phyloP scores from a whole-genome alignment of 2,797 vertebrate genomes.

The Miichthys miiuy region DNA sequence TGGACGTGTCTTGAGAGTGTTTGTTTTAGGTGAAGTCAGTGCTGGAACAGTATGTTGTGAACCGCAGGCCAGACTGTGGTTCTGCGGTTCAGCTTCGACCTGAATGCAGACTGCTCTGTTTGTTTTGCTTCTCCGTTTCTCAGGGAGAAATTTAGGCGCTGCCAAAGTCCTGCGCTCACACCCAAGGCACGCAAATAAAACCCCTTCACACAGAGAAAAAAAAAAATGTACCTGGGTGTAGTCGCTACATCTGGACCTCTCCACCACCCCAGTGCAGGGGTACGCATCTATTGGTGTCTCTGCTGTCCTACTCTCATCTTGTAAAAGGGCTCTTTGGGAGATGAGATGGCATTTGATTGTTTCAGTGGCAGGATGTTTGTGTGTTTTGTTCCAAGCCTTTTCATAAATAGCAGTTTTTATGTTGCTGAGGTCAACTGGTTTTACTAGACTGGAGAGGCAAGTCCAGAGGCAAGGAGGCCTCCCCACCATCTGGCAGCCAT shows the following conservation, averaged over 20 bases:
- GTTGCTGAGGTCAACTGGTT: constrained; percentile 85
- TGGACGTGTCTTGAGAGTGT: constrained; percentile 74
- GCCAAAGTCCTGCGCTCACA: constrained; percentile 81
- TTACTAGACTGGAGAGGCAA: constrained; percentile 87
- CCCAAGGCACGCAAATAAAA: constrained; percentile 82
- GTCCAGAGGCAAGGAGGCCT: constrained; percentile 86
- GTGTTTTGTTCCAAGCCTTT: constrained; percentile 82
- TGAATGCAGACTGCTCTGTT: constrained; percentile 81
- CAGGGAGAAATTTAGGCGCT: constrained; percentile 76
- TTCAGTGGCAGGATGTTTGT: constrained; percentile 82
- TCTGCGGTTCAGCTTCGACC: constrained; percentile 73
- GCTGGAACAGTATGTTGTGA: constrained; percentile 79
- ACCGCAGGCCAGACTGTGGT: constrained; percentile 81
- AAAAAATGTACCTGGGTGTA: constrained; percentile 77
- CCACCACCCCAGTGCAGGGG: constrained; percentile 41
- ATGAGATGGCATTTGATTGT: constrained; percentile 79
- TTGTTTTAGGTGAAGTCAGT: constrained; percentile 83
- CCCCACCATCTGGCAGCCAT: constrained; percentile 87
- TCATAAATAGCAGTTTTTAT: constrained; percentile 86
- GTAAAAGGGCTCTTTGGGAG: constrained; percentile 81
- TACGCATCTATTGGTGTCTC: constrained; percentile 37
- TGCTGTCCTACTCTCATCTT: constrained; percentile 64
- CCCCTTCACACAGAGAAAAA: constrained; percentile 54
- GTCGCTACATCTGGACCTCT: constrained; percentile 73
- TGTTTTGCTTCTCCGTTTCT: constrained; percentile 83